Percentiles rank a stretch among this genome's conserved stretches.
These are phyloP conservation scores for Micropoecilia bifurca DNA, from an alignment of 2,797 vertebrate genomes.

Conservation along the genomic window DNA sequence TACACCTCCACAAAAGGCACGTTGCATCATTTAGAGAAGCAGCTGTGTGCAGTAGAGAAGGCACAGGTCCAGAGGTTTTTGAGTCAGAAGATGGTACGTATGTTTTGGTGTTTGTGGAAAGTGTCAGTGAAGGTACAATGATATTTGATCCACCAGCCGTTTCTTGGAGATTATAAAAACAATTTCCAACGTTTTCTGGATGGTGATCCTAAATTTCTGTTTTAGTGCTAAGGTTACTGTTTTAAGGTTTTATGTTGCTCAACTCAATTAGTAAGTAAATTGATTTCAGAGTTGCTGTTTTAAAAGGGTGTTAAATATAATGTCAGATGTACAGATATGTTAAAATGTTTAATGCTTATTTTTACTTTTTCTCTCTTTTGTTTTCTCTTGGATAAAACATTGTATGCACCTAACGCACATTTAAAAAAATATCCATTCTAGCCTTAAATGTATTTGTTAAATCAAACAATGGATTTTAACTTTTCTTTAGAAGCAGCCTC, in stretches of 20 bases:
- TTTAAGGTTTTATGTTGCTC: neutral
- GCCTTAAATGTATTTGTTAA: neutral
- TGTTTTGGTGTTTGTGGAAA: neutral
- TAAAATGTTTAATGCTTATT: neutral
- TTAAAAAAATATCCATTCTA: neutral
- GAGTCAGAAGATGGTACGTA: constrained; percentile 60
- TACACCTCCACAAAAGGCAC: constrained; percentile 26
- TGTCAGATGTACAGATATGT: neutral
- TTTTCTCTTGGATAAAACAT: neutral
- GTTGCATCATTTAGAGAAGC: constrained; percentile 39
- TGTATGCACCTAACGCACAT: neutral
- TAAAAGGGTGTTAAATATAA: neutral
- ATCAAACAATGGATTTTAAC: neutral
- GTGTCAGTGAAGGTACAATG: neutral
- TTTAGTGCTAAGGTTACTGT: no score
- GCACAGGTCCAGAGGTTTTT: constrained; percentile 27
- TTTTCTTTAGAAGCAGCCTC: neutral
- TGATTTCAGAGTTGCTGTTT: neutral
- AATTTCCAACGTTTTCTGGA: neutral
- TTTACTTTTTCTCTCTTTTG: neutral
- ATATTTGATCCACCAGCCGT: neutral
- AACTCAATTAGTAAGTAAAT: neutral
- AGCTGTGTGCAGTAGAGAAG: constrained; percentile 36
- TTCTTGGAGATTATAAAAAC: no score
- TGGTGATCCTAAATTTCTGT: neutral